Base-by-base conservation (phyloP, 2,113 vertebrate species). In the Oncorhynchus gorbuscha region DNA sequence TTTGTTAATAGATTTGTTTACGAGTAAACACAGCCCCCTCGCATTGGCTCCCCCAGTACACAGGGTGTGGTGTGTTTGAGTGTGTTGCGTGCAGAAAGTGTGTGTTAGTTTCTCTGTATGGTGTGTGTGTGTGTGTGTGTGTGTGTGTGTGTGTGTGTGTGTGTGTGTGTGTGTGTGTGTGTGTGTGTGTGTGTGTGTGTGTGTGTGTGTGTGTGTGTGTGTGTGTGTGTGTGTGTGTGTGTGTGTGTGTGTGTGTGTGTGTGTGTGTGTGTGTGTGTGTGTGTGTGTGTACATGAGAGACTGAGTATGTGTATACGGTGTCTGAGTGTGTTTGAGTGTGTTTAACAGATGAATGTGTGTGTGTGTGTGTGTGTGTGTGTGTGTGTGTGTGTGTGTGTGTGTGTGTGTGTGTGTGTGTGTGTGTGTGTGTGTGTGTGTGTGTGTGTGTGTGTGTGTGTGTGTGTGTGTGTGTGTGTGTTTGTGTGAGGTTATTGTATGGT, bases 1-100 rank as follows among this genome's bases (percentile, higher is more conserved):
- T 76, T 76, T 75, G 69, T 61, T 78, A 69, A 72, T 81, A 73
- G 35, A 69, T 79, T 64, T 73, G 73, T 82, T 79, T 45, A 45
- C 67, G 64, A 22, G 73, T 61, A 72, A 69, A 65, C 51, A 70
- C 26, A 48, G 30, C 69, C 26, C 39, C 30, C 69, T 61, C 26
- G 9, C 39, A 26, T 24, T n/a, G 16, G 61, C 61, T 71, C 49
- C 26, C 45, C 45, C 22, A 59, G 69, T 45, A 5, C 35, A 51
- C 59, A 26, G 71, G 30, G 26, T 30, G 68, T 69, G 32, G 12
- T 58, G 30, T 39, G 11, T 73, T 9, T 39, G 32, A 61, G 61
- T 71, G 74, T 51, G 20, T 62, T 11, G 30, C 4, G 14, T 24
- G 14, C 8, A 30, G 1, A 24, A 30, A 13, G 59, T 68, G 75